Evolutionary conservation across 2,113 vertebrate genomes (phyloP).

Genomic region (Suricata suricatta): DNA sequence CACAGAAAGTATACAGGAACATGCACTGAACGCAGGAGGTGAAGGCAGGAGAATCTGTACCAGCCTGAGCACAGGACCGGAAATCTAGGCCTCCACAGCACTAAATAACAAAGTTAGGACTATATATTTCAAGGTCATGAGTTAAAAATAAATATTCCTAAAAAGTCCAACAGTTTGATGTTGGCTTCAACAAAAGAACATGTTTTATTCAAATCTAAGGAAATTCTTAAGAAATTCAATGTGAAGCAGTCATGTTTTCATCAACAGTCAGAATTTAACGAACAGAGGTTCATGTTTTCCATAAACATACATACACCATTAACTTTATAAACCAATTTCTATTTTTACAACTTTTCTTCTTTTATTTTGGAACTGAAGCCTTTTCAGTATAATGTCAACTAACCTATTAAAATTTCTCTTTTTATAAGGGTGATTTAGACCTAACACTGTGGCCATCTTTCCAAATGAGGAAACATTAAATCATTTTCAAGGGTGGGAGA

Average conservation of each 20-base stretch:
- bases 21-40: neutral
- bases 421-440: neutral
- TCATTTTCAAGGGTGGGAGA: fast-evolving
- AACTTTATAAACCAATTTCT: neutral
- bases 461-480: neutral
- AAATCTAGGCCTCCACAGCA: neutral
- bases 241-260: neutral
- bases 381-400: constrained; percentile 10
- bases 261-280: neutral
- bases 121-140: neutral
- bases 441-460: neutral
- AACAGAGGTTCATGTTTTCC: neutral
- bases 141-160: neutral
- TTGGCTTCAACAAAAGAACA: neutral
- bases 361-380: neutral
- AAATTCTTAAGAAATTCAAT: neutral
- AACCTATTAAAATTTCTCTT: neutral
- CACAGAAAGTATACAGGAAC: neutral
- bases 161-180: neutral
- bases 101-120: neutral
- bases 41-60: neutral
- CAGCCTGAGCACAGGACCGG: neutral
- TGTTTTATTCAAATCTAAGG: neutral
- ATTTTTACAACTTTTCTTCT: neutral
- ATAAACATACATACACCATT: neutral